These are phyloP conservation scores for Nematostella vectensis DNA, from an alignment of 92 coral and sea anemone genomes.

Conservation along the genomic window DNA sequence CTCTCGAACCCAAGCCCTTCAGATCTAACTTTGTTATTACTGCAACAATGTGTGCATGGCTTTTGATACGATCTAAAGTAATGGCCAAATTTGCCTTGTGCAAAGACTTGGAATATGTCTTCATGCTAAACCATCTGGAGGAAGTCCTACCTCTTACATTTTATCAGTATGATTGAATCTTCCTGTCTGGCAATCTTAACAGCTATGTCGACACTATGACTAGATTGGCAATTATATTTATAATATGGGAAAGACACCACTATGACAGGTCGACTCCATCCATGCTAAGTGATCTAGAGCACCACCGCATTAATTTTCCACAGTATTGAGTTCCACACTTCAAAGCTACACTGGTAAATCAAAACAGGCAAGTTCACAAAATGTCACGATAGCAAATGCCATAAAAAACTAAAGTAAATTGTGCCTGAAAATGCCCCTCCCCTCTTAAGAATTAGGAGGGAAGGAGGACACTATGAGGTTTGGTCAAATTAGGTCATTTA, in stretches of 20 bases:
- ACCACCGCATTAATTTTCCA: slow-evolving; percentile 32
- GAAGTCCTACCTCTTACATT: slow-evolving; percentile 27
- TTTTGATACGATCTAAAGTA: slow-evolving; percentile 24
- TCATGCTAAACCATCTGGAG: slow-evolving; percentile 19
- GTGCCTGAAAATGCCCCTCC: no score
- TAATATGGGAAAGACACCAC: slow-evolving; percentile 33
- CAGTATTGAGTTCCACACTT: no score
- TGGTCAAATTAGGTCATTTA: no score
- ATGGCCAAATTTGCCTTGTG: slow-evolving; percentile 32
- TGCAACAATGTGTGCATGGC: slow-evolving; percentile 34
- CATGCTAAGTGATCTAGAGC: slow-evolving; percentile 25
- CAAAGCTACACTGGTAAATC: no score
- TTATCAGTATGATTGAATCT: slow-evolving; percentile 24
- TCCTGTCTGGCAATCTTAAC: slow-evolving; percentile 19
- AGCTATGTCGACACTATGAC: slow-evolving; percentile 14
- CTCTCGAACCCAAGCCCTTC: slow-evolving; percentile 33
- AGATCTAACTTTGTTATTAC: slow-evolving; percentile 21
- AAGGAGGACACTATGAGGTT: no score
- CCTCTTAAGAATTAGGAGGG: no score
- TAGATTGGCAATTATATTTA: slow-evolving; percentile 21
- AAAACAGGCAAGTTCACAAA: no score
- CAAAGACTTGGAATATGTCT: slow-evolving; percentile 34
- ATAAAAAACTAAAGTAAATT: no score
- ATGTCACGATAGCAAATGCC: no score
- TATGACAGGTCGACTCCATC: no score